Percentiles rank a stretch among this genome's conserved stretches.
Evolutionary conservation across 2,888 invertebrate genomes (phyloP).

Genomic region (Spodoptera picta): DNA sequence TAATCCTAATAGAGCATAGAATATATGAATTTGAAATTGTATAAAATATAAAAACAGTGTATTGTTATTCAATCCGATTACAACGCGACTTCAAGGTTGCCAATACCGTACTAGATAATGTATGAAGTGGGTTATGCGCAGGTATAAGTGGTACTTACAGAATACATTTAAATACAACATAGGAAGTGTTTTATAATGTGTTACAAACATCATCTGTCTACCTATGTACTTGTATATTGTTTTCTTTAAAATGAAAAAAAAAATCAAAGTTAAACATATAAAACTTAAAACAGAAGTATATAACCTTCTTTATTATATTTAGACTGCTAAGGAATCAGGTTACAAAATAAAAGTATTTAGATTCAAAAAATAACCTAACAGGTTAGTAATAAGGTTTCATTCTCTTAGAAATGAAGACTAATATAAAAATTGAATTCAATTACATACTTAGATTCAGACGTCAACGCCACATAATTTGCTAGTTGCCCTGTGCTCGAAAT

Average conservation of each 20-base stretch:
- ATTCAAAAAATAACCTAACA: too few relatives aligned
- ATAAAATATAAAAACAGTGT: conserved; percentile 38
- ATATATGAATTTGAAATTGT: conserved; percentile 53
- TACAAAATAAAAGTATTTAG: too few relatives aligned
- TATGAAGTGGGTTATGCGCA: conserved; percentile 38
- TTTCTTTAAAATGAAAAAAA: too few relatives aligned
- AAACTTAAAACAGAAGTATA: too few relatives aligned
- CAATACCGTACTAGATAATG: conserved; percentile 42
- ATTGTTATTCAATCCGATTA: conserved; percentile 54
- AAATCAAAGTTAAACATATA: too few relatives aligned
- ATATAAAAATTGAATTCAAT: neutral
- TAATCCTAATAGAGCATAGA: conserved; percentile 34
- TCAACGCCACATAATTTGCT: neutral
- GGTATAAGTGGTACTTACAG: conserved; percentile 5
- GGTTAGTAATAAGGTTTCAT: neutral
- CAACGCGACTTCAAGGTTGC: conserved; percentile 45
- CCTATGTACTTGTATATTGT: too few relatives aligned
- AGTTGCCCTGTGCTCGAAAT: neutral
- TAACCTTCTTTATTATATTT: too few relatives aligned
- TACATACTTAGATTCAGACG: neutral
- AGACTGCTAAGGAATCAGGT: too few relatives aligned
- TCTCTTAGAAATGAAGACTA: neutral
- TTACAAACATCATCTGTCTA: neutral
- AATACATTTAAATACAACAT: conserved; percentile 16
- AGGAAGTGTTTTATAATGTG: conserved; percentile 11